Evolutionary conservation across 2,113 vertebrate genomes (phyloP).

Genomic region (Salminus brasiliensis): DNA sequence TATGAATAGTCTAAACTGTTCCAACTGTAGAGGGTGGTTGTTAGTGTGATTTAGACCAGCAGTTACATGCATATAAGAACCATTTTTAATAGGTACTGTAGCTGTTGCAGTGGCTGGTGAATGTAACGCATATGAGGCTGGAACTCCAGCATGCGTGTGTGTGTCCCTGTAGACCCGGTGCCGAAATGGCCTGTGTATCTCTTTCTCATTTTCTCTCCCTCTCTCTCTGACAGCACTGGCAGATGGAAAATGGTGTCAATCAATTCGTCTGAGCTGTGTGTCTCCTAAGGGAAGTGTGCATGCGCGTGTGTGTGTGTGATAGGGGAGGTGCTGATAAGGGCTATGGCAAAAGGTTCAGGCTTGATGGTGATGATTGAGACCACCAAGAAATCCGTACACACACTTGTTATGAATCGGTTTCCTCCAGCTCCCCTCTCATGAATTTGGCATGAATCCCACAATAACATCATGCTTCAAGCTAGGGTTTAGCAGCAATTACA

Average conservation of each 20-base stretch:
- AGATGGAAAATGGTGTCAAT: slow-evolving; percentile 80
- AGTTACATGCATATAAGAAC: slow-evolving; percentile 25
- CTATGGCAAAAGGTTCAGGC: slow-evolving; percentile 34
- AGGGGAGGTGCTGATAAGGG: slow-evolving; percentile 46
- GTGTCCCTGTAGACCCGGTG: slow-evolving; percentile 51
- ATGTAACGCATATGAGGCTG: background rate
- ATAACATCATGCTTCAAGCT: background rate
- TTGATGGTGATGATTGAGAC: slow-evolving; percentile 49
- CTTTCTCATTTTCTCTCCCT: slow-evolving; percentile 49
- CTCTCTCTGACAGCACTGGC: slow-evolving; percentile 63
- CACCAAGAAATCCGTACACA: slow-evolving; percentile 40
- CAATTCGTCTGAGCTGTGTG: slow-evolving; percentile 76
- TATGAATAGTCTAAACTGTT: slow-evolving; percentile 10
- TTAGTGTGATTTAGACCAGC: slow-evolving; percentile 27
- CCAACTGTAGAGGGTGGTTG: slow-evolving; percentile 6
- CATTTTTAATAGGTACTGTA: background rate
- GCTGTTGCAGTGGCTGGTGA: background rate
- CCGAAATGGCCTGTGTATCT: slow-evolving; percentile 59
- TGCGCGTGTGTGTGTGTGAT: background rate
- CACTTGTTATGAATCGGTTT: slow-evolving; percentile 35
- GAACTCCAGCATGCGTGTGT: slow-evolving; percentile 3
- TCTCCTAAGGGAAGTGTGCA: slow-evolving; percentile 63
- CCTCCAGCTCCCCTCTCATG: background rate
- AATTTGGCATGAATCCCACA: background rate
- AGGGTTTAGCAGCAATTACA: too few species aligned